Conservation (phyloP, 2,113 vertebrate species). For the Hystrix cristata region DNA sequence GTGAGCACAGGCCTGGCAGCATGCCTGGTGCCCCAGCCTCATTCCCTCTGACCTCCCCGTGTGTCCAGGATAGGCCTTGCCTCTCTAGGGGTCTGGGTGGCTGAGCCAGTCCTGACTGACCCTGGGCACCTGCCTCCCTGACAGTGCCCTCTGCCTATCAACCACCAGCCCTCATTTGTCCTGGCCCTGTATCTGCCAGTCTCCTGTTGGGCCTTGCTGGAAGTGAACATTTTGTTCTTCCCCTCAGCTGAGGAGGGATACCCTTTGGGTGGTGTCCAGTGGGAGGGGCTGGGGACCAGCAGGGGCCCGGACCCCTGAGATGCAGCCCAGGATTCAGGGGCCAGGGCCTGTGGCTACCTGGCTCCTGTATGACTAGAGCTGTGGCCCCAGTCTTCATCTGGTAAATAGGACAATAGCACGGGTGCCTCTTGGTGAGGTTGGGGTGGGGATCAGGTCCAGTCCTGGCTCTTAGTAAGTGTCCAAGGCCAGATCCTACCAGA, state of each 20-base stretch:
- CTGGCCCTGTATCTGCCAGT: not conserved
- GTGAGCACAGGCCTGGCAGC: not conserved
- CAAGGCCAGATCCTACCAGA: not conserved
- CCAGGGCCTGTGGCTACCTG: not conserved
- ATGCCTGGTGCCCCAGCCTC: not conserved
- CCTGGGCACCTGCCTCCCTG: not conserved
- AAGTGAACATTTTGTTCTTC: not conserved
- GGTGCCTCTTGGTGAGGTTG: not conserved
- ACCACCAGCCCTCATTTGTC: slow-evolving; percentile 72
- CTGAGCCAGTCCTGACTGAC: no score
- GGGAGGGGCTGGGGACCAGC: no score
- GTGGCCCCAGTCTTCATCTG: not conserved
- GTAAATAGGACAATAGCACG: accelerated
- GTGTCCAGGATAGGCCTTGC: not conserved
- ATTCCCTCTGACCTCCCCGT: not conserved
- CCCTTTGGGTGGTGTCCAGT: no score
- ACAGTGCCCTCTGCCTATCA: slow-evolving; percentile 17
- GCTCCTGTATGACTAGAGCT: not conserved
- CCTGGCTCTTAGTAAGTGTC: accelerated
- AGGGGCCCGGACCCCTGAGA: not conserved
- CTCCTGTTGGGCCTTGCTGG: not conserved
- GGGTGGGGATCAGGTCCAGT: not conserved
- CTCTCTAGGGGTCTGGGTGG: accelerated
- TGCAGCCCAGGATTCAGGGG: not conserved
- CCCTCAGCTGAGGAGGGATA: not conserved